Evolutionary conservation across 1,140 invertebrate genomes (phyloP).

Genomic region (Plutomurus gul): DNA sequence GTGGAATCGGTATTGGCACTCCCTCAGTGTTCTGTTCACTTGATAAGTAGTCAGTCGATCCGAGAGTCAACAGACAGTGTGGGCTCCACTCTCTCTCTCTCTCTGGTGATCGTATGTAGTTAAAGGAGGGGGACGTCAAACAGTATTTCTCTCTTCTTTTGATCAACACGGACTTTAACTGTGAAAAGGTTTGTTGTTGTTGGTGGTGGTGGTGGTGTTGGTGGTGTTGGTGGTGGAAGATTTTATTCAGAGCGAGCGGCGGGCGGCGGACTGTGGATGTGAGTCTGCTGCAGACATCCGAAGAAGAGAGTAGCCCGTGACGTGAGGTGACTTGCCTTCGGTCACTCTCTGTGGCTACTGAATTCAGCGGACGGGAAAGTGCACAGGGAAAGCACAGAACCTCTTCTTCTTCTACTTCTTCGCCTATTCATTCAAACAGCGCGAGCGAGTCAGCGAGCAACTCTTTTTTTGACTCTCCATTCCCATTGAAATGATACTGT

Average conservation of each 20-base stretch:
- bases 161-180: neutral
- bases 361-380: slow-evolving; percentile 5
- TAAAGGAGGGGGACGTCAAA: neutral
- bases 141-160: neutral
- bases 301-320: slow-evolving; percentile 15
- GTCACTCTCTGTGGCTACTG: slow-evolving; percentile 27
- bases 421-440: too few relatives aligned
- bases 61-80: neutral
- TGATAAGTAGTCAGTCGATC: too few relatives aligned
- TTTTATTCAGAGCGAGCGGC: too few relatives aligned
- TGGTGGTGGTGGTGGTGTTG: too few relatives aligned
- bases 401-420: neutral
- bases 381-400: slow-evolving; percentile 7
- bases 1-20: slow-evolving; percentile 11
- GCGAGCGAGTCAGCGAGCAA: too few relatives aligned
- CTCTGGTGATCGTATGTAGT: neutral
- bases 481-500: too few relatives aligned
- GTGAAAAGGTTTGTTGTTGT: too few relatives aligned
- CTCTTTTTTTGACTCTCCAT: too few relatives aligned
- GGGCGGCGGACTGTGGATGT: too few relatives aligned
- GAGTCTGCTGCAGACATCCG: neutral
- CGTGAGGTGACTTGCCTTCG: slow-evolving; percentile 17
- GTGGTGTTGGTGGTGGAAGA: too few relatives aligned
- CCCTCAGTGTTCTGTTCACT: slow-evolving; percentile 12
- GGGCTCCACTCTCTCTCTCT: too few relatives aligned